A percentile compares a stretch with the other conserved stretches of the same genome.
Evolutionary conservation across 1,140 invertebrate species (phyloP).

Genomic region (Drosophila albomicans): DNA sequence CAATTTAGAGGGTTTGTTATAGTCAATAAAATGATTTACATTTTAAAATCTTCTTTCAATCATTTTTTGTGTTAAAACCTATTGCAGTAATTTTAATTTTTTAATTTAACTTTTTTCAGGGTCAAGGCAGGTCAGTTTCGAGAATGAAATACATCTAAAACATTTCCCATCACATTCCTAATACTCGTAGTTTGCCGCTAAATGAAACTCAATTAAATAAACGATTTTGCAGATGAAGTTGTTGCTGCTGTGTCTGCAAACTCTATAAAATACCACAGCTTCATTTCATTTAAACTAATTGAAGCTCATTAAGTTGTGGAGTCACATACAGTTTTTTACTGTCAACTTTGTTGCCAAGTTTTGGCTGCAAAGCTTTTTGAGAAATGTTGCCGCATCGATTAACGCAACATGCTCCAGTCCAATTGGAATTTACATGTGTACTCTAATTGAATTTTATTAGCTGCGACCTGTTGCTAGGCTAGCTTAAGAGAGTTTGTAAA

Average conservation of each 20-base stretch:
- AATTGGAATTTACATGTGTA: constrained; percentile 15
- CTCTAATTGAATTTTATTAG: constrained; percentile 32
- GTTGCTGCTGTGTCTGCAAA: constrained; percentile 15
- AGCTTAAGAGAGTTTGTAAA: constrained; percentile 20
- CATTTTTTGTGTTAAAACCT: too few species aligned
- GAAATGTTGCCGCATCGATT: constrained; percentile 25
- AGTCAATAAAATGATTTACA: background rate
- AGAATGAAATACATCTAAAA: background rate
- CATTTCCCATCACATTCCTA: constrained; percentile 16
- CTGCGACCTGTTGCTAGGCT: constrained; percentile 25
- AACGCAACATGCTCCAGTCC: constrained; percentile 35
- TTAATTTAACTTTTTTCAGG: background rate
- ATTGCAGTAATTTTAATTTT: background rate
- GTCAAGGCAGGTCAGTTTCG: background rate
- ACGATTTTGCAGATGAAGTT: constrained; percentile 31
- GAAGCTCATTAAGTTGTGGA: constrained; percentile 49
- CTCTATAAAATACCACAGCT: constrained; percentile 52
- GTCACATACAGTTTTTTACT: constrained; percentile 18
- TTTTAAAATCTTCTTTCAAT: background rate
- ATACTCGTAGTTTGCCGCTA: constrained; percentile 12
- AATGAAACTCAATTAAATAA: constrained; percentile 66
- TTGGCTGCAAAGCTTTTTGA: constrained; percentile 17
- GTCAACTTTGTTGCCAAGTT: constrained; percentile 47
- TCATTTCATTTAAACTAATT: constrained; percentile 67
- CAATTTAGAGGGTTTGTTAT: background rate